Conservation (phyloP, 2,888 invertebrate species). For the Habroteleia sp. region DNA sequence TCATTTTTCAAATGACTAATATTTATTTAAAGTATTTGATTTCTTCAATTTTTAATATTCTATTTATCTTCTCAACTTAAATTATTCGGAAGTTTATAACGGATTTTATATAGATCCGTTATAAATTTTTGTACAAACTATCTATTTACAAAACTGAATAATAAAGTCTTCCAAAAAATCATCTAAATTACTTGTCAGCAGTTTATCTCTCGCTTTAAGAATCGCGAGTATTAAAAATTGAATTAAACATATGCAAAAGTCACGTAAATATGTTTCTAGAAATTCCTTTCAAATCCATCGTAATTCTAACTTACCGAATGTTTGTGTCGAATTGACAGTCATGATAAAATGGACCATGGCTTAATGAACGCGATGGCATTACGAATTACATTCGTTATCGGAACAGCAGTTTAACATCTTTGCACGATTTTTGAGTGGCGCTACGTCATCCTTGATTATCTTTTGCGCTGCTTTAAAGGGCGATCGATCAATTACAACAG, state of each 20-base stretch:
- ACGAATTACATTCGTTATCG: constrained; percentile 52
- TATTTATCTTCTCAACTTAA: too few relatives aligned
- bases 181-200: too few relatives aligned
- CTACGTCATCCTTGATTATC: constrained; percentile 70
- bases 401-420: constrained; percentile 55
- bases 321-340: constrained; percentile 14
- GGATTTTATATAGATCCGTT: too few relatives aligned
- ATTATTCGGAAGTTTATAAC: too few relatives aligned
- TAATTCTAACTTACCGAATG: constrained; percentile 35
- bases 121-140: too few relatives aligned
- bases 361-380: constrained; percentile 40
- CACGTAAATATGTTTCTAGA: constrained; percentile 7
- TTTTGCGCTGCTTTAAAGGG: constrained; percentile 68
- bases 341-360: constrained; percentile 15
- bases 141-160: too few relatives aligned
- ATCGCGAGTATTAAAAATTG: constrained; percentile 1
- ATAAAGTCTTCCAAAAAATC: too few relatives aligned
- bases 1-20: too few relatives aligned
- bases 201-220: too few relatives aligned
- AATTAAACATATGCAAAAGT: constrained; percentile 19
- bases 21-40: too few relatives aligned
- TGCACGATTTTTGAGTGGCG: constrained; percentile 61
- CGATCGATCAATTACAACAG: constrained; percentile 75
- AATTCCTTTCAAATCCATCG: constrained; percentile 10
- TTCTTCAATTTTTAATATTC: too few relatives aligned